A percentile compares a stretch with the other conserved stretches of the same genome.
phyloP scores from a whole-genome alignment of 2,888 invertebrate genomes.

The Glyphotaelius pellucidus region DNA sequence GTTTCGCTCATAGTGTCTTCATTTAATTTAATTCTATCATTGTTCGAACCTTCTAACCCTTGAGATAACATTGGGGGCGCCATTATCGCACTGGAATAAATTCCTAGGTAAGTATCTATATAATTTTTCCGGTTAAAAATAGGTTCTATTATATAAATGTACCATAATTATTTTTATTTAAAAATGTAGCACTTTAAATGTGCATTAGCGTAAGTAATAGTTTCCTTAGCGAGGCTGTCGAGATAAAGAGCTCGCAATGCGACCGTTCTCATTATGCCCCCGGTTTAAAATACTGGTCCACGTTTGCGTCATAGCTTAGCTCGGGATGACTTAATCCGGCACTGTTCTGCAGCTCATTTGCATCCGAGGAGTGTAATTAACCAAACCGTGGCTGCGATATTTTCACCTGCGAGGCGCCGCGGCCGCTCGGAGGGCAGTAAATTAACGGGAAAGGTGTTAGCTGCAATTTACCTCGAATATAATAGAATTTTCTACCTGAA shows the following conservation, averaged over 20 bases:
- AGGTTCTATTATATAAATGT: too few relatives aligned
- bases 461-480: slow-evolving; percentile 45
- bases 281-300: not conserved
- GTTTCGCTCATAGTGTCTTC: too few relatives aligned
- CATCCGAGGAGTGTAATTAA: slow-evolving; percentile 54
- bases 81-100: too few relatives aligned
- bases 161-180: not conserved
- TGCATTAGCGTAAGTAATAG: not conserved
- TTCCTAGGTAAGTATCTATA: too few relatives aligned
- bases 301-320: not conserved
- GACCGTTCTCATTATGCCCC: not conserved
- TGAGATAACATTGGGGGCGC: too few relatives aligned
- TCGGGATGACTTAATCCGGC: slow-evolving; percentile 9
- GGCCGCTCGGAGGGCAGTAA: slow-evolving; percentile 52
- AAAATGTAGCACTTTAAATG: not conserved
- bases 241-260: not conserved
- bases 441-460: slow-evolving; percentile 51
- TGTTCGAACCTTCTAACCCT: too few relatives aligned
- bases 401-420: slow-evolving; percentile 43
- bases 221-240: not conserved
- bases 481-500: not conserved
- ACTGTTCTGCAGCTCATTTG: slow-evolving; percentile 50
- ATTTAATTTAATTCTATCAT: too few relatives aligned
- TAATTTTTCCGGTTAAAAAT: too few relatives aligned
- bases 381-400: slow-evolving; percentile 50